Percentiles rank a stretch among this genome's conserved stretches.
Evolutionary conservation across 1,140 invertebrate genomes (phyloP).

Genomic region (Aphelenchoides besseyi): DNA sequence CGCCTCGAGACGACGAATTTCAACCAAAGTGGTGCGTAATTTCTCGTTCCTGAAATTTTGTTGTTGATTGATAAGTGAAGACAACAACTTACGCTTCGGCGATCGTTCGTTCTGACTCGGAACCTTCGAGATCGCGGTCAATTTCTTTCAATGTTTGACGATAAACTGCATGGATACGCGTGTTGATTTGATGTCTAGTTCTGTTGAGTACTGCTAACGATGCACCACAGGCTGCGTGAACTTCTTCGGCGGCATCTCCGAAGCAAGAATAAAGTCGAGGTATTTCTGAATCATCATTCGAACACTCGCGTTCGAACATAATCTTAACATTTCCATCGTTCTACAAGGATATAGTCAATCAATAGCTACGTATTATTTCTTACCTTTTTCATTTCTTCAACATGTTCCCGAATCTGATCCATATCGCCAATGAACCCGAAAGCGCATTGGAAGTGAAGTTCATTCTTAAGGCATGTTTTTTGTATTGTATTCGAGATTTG

Average conservation of each 20-base stretch:
- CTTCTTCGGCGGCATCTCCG: not conserved
- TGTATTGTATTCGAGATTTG: slow-evolving; percentile 22
- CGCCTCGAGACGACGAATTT: not conserved
- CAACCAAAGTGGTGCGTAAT: not conserved
- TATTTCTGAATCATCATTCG: not conserved
- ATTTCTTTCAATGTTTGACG: not conserved
- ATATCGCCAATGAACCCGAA: slow-evolving; percentile 33
- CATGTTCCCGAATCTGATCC: slow-evolving; percentile 32
- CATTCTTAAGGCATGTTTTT: slow-evolving; percentile 34
- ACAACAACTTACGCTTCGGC: not conserved
- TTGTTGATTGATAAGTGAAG: not conserved
- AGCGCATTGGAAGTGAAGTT: slow-evolving; percentile 40
- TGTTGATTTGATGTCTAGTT: not conserved
- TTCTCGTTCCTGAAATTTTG: not conserved
- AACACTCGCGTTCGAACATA: slow-evolving; percentile 35
- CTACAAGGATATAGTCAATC: slow-evolving; percentile 12
- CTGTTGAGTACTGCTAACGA: not conserved
- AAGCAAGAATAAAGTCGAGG: not conserved
- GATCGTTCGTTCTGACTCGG: not conserved
- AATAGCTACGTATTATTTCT: not conserved
- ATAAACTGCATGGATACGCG: not conserved
- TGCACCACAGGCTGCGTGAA: not conserved
- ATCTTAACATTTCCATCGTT: slow-evolving; percentile 37
- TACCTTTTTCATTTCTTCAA: slow-evolving; percentile 31
- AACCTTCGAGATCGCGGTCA: not conserved